A percentile compares a stretch with the other conserved stretches of the same genome.
These are phyloP conservation scores for Mythimna albipuncta DNA, from an alignment of 2,888 invertebrate species.

Conservation along the genomic window DNA sequence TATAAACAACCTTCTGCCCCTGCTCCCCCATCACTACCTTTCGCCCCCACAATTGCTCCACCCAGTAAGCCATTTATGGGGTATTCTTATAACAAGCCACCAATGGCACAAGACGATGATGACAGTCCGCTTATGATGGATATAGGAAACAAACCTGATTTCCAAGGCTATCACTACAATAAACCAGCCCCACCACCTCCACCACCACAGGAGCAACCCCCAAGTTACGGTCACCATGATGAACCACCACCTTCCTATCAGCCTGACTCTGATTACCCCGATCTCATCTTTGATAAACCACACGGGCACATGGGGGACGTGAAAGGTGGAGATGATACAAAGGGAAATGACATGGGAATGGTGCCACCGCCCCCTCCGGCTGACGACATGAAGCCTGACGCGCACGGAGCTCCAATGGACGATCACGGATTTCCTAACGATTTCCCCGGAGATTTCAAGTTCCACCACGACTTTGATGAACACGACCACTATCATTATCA, in stretches of 20 bases:
- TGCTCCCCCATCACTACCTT: constrained; percentile 38
- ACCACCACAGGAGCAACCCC: constrained; percentile 63
- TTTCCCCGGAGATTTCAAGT: constrained; percentile 85
- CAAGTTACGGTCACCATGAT: constrained; percentile 76
- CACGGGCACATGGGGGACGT: constrained; percentile 66
- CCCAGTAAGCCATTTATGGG: constrained; percentile 77
- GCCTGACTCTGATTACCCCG: constrained; percentile 80
- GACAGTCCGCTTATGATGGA: constrained; percentile 66
- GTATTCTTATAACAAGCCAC: constrained; percentile 84
- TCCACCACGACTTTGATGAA: constrained; percentile 84
- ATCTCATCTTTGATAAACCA: constrained; percentile 79
- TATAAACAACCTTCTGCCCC: constrained; percentile 79
- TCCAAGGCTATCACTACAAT: constrained; percentile 78
- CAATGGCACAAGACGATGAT: constrained; percentile 67
- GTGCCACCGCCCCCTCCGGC: constrained; percentile 81
- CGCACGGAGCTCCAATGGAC: constrained; percentile 71
- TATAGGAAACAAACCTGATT: constrained; percentile 75
- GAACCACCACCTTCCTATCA: constrained; percentile 62
- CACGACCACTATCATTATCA: constrained; percentile 76
- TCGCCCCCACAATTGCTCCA: constrained; percentile 70
- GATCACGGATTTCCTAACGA: constrained; percentile 86
- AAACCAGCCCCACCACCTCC: constrained; percentile 76
- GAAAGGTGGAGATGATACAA: constrained; percentile 72
- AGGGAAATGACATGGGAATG: constrained; percentile 78
- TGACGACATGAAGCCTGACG: constrained; percentile 73